Percentiles rank a stretch among this genome's conserved stretches.
Conservation (phyloP, 2,113 vertebrate genomes). For the Cepphus grylle region DNA sequence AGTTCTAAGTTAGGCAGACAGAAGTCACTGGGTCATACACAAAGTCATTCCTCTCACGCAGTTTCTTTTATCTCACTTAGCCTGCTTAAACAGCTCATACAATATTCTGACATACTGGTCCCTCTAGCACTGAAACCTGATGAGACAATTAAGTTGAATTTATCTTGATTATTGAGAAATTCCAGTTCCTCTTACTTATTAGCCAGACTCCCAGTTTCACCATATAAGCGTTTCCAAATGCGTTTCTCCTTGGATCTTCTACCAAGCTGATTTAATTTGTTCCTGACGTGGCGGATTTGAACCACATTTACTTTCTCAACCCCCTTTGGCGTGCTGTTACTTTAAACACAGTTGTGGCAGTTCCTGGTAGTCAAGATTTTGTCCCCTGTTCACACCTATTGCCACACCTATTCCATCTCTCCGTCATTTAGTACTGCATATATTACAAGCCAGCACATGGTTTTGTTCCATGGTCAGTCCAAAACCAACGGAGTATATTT, state of each 20-base stretch:
- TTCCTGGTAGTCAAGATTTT: not conserved
- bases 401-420: not conserved
- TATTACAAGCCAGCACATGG: not conserved
- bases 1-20: not conserved
- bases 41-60: not conserved
- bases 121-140: not conserved
- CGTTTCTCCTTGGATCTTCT: not conserved
- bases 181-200: not conserved
- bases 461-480: not conserved
- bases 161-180: slow-evolving; percentile 1
- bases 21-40: not conserved
- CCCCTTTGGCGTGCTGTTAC: not conserved
- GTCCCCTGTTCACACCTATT: not conserved
- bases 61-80: not conserved
- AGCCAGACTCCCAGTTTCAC: not conserved
- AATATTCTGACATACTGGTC: not conserved
- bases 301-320: slow-evolving; percentile 3
- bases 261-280: not conserved
- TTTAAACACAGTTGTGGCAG: not conserved
- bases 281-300: not conserved
- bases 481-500: slow-evolving; percentile 13
- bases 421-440: not conserved
- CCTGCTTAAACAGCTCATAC: not conserved
- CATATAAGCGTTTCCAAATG: not conserved
- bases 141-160: not conserved